Evolutionary conservation across 1,140 invertebrate species (phyloP).

Genomic region (Drosophila subobscura): DNA sequence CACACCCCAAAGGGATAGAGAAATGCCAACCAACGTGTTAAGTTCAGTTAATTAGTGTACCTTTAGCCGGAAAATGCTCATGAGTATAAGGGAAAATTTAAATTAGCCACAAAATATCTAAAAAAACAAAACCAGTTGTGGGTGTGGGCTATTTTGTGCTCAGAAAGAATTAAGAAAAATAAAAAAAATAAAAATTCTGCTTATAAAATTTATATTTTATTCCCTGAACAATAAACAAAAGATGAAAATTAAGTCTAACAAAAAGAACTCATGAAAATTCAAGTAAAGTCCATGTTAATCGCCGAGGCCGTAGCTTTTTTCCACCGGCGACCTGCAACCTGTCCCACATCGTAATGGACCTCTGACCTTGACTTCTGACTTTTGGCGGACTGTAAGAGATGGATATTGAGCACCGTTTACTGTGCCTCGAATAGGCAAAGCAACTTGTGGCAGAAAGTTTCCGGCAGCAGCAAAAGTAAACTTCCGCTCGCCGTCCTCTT

Average conservation of each 20-base stretch:
- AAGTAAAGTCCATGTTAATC: too few species aligned
- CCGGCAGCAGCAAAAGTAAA: slow-evolving; percentile 16
- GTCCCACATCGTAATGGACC: not conserved
- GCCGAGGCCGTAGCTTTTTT: too few species aligned
- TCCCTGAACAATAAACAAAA: slow-evolving; percentile 13
- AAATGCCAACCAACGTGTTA: slow-evolving; percentile 57
- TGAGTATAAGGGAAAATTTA: slow-evolving; percentile 44
- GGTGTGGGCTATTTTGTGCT: slow-evolving; percentile 37
- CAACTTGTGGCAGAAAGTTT: slow-evolving; percentile 10
- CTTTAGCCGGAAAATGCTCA: slow-evolving; percentile 47
- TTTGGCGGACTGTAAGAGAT: not conserved
- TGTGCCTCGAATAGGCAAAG: not conserved
- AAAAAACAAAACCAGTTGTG: slow-evolving; percentile 30
- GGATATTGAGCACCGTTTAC: not conserved
- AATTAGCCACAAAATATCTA: slow-evolving; percentile 51
- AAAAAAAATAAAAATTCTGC: slow-evolving; percentile 15
- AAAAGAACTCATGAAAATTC: too few species aligned
- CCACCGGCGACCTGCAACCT: too few species aligned
- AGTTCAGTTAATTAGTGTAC: slow-evolving; percentile 70
- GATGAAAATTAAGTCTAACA: not conserved
- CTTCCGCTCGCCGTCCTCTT: too few species aligned
- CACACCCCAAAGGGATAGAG: slow-evolving; percentile 39
- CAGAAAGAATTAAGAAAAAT: not conserved
- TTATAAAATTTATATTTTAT: slow-evolving; percentile 44
- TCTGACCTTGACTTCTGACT: slow-evolving; percentile 15